These are phyloP conservation scores for Colletes gigas DNA, from an alignment of 1,140 invertebrate genomes.

Conservation along the genomic window DNA sequence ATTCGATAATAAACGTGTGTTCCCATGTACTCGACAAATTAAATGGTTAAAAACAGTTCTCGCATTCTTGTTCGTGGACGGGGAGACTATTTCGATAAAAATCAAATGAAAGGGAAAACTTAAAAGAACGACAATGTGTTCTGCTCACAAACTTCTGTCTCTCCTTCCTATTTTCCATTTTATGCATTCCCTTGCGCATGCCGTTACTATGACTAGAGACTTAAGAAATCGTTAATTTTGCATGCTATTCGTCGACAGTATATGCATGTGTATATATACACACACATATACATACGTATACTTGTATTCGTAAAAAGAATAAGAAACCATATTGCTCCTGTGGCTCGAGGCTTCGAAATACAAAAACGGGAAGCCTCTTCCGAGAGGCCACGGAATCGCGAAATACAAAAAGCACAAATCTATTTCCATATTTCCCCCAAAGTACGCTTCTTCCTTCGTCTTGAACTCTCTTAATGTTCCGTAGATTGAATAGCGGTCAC, in stretches of 20 bases:
- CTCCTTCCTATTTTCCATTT: constrained; percentile 32
- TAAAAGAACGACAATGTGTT: background rate
- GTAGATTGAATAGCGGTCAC: background rate
- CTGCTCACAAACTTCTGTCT: constrained; percentile 42
- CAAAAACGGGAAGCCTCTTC: constrained; percentile 59
- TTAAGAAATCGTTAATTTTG: constrained; percentile 67
- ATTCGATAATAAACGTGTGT: constrained; percentile 25
- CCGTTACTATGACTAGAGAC: constrained; percentile 74
- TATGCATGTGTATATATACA: constrained; percentile 15
- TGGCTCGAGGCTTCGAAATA: constrained; percentile 60
- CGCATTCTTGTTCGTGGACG: constrained; percentile 33
- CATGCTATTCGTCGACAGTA: constrained; percentile 50
- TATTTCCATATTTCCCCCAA: constrained; percentile 37
- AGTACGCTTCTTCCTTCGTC: constrained; percentile 50
- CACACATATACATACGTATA: constrained; percentile 16
- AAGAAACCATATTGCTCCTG: constrained; percentile 64
- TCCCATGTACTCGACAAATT: constrained; percentile 21
- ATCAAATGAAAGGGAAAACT: background rate
- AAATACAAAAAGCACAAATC: constrained; percentile 71
- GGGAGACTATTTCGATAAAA: constrained; percentile 17
- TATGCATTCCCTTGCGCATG: constrained; percentile 45
- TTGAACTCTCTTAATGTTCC: background rate
- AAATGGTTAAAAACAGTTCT: constrained; percentile 23
- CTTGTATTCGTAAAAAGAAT: constrained; percentile 68
- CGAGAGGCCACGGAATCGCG: constrained; percentile 57